phyloP scores from a whole-genome alignment of 2,888 invertebrate genomes.

The Mesorhabditis sp. region DNA sequence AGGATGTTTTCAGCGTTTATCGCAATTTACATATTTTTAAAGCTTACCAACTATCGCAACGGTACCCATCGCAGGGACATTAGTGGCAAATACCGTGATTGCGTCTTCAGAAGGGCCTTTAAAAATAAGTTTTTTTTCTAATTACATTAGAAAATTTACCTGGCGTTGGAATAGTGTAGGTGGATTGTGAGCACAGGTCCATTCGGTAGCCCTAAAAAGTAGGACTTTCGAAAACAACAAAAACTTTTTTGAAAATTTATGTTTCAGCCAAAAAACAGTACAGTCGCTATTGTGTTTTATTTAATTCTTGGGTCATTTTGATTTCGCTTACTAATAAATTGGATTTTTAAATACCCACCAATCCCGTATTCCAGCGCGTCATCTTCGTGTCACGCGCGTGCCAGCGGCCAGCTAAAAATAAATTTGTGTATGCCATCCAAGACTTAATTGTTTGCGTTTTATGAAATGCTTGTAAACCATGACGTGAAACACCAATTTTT shows the following conservation, averaged over 20 bases:
- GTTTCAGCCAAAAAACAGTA: neutral
- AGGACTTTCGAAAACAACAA: neutral
- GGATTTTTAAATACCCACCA: neutral
- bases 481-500: too few species aligned
- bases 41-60: slow-evolving; percentile 30
- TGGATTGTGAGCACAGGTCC: neutral
- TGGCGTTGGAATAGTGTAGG: neutral
- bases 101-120: slow-evolving; percentile 33
- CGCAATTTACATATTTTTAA: too few species aligned
- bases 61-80: slow-evolving; percentile 35
- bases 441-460: too few species aligned
- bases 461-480: too few species aligned
- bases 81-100: slow-evolving; percentile 28
- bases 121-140: too few species aligned
- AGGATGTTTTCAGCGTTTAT: too few species aligned
- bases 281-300: neutral
- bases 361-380: neutral
- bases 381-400: neutral
- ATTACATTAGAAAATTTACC: neutral
- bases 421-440: too few species aligned
- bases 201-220: neutral
- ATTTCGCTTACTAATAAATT: too few species aligned
- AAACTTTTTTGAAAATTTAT: neutral
- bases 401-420: slow-evolving; percentile 3
- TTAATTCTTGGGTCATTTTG: neutral